phyloP scores from a whole-genome alignment of 2,797 vertebrate species.

The Mallotus villosus region DNA sequence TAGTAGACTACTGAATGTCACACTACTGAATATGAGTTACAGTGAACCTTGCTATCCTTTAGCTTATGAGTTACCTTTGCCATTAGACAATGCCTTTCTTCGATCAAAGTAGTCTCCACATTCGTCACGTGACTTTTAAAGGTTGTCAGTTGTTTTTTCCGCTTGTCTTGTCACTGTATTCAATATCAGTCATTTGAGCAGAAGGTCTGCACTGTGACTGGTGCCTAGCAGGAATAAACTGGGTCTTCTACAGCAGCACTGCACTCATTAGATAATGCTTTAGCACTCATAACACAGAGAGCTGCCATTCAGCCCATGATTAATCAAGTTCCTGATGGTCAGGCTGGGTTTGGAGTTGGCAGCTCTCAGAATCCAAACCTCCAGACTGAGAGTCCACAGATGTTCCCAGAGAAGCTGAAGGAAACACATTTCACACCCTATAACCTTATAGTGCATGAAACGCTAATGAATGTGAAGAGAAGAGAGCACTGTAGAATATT shows the following conservation, averaged over 20 bases:
- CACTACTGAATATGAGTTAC: not conserved
- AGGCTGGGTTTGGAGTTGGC: slow-evolving; percentile 3
- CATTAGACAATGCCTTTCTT: not conserved
- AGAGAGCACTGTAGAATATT: no score
- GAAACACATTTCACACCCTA: not conserved
- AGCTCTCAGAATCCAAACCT: slow-evolving; percentile 13
- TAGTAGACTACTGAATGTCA: not conserved
- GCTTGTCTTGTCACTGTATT: slow-evolving; percentile 23
- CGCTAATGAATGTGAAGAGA: no score
- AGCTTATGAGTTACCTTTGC: not conserved
- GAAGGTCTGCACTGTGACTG: not conserved
- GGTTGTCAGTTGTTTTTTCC: not conserved
- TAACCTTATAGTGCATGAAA: not conserved
- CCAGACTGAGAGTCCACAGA: not conserved
- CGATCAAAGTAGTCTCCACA: not conserved
- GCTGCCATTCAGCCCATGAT: slow-evolving; percentile 7
- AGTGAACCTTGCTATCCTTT: not conserved
- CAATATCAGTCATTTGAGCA: not conserved
- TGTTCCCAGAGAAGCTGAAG: not conserved
- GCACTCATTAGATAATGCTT: slow-evolving; percentile 16
- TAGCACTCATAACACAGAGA: slow-evolving; percentile 6
- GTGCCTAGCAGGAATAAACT: not conserved
- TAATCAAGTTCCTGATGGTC: slow-evolving; percentile 20
- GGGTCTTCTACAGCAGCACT: not conserved
- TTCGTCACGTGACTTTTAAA: not conserved